A percentile compares a stretch with the other conserved stretches of the same genome.
Conservation (phyloP, 2,113 vertebrate species). For the Strix aluco region DNA sequence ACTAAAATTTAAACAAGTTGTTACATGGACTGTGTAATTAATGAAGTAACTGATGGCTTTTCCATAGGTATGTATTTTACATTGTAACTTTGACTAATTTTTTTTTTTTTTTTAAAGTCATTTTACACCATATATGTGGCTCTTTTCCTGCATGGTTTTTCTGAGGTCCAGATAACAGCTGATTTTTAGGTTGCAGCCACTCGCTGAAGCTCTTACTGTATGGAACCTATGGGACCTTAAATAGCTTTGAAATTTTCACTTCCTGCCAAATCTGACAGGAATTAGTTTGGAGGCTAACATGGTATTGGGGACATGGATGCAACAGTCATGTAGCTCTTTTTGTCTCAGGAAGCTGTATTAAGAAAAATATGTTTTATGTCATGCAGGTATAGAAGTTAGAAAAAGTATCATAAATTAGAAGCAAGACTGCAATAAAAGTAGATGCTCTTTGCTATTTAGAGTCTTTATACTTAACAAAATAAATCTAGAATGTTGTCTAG, state of each 20-base stretch:
- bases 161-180: not conserved
- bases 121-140: not conserved
- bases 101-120: not conserved
- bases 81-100: not conserved
- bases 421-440: not conserved
- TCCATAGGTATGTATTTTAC: not conserved
- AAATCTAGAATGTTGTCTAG: not conserved
- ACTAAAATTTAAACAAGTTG: not conserved
- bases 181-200: not conserved
- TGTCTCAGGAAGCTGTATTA: not conserved
- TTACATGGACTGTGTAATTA: not conserved
- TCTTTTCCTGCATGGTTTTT: not conserved
- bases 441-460: not conserved
- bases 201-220: not conserved
- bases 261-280: not conserved
- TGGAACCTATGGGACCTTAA: not conserved
- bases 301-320: too few relatives aligned
- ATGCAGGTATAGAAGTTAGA: not conserved
- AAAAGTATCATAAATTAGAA: not conserved
- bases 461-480: not conserved
- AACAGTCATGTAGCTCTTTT: not conserved
- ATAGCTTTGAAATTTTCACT: not conserved
- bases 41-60: not conserved
- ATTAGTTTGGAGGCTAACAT: not conserved
- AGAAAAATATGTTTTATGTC: not conserved